A percentile compares a stretch with the other conserved stretches of the same genome.
These are phyloP conservation scores for Otus sunia DNA, from an alignment of 2,113 vertebrate genomes.

Conservation along the genomic window DNA sequence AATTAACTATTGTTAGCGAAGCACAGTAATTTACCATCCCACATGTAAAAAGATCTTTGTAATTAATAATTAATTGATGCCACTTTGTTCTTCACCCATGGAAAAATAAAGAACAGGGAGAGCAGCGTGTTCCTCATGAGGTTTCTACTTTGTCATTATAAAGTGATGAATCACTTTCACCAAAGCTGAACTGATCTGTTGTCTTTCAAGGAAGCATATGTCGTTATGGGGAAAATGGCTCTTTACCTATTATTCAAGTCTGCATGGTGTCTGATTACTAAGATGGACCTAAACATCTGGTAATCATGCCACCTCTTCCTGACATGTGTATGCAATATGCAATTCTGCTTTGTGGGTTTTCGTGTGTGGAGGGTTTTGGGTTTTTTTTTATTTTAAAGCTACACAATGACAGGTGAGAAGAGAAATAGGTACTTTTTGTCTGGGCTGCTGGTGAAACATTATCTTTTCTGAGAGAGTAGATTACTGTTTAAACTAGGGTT, in stretches of 20 bases:
- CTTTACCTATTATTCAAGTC: constrained; percentile 22
- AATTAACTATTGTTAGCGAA: constrained; percentile 30
- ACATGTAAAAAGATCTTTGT: constrained; percentile 44
- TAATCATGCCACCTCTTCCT: constrained; percentile 1
- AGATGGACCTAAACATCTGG: constrained; percentile 48
- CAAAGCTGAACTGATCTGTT: constrained; percentile 26
- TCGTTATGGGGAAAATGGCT: background rate
- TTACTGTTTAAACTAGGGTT: background rate
- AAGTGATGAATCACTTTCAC: constrained; percentile 59
- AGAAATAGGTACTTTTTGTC: background rate
- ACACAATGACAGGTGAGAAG: constrained; percentile 1
- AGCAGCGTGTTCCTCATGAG: background rate
- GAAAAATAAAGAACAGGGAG: background rate
- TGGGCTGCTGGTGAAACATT: background rate
- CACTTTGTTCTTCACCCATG: constrained; percentile 12
- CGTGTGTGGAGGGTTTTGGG: background rate
- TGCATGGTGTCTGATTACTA: constrained; percentile 28
- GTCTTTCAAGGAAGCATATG: constrained; percentile 45
- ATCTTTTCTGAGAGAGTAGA: background rate
- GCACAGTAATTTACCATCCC: constrained; percentile 49
- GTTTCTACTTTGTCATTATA: background rate
- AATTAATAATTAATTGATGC: constrained; percentile 71
- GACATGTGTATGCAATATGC: background rate
- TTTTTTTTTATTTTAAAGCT: background rate
- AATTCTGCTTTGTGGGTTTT: background rate